Conservation (phyloP, 2,797 vertebrate species). For the Cryptoprocta ferox region DNA sequence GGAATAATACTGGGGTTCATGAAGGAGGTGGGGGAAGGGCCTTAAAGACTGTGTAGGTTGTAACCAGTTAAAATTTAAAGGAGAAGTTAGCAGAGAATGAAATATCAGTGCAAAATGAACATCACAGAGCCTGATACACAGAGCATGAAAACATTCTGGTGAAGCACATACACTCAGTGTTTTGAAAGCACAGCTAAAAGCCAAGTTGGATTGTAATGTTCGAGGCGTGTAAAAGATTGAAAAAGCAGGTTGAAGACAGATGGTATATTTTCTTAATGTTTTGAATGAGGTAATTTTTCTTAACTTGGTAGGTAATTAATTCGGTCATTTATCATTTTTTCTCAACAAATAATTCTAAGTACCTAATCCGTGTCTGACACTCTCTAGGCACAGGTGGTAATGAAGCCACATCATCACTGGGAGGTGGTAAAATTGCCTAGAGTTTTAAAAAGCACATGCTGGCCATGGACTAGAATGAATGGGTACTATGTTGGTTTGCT, state of each 20-base stretch:
- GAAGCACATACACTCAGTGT: background rate
- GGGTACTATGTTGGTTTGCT: background rate
- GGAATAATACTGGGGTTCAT: background rate
- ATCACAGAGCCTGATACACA: background rate
- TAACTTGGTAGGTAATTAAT: background rate
- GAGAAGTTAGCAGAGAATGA: background rate
- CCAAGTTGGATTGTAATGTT: background rate
- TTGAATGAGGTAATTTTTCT: constrained; percentile 23
- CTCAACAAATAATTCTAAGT: background rate
- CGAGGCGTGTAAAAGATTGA: background rate
- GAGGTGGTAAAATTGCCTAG: background rate
- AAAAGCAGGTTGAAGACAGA: background rate
- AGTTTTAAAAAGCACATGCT: background rate
- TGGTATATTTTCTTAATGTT: constrained; percentile 7
- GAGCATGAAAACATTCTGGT: background rate
- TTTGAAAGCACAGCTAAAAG: background rate
- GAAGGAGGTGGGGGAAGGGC: background rate
- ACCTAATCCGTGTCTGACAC: background rate
- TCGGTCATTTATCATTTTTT: background rate
- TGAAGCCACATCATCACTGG: background rate
- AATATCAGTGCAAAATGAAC: background rate
- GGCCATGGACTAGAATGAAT: background rate
- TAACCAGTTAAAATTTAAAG: background rate
- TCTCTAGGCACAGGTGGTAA: background rate
- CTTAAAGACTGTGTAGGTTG: background rate